Conservation (phyloP, 1,140 invertebrate genomes). For the Drosophila simulans region DNA sequence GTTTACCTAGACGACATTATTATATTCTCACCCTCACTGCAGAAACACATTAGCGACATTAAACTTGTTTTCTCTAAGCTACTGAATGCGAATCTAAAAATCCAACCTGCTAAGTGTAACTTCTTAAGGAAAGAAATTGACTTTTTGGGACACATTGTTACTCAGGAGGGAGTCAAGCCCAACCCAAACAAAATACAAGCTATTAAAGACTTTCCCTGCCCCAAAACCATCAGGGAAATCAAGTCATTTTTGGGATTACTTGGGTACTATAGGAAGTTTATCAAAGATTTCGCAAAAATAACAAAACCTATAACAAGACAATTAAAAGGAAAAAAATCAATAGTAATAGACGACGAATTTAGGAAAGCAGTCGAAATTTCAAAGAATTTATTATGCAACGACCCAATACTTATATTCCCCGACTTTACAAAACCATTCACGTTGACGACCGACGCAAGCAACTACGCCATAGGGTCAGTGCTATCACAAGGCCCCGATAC, state of each 20-base stretch:
- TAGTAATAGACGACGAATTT: conserved; percentile 14
- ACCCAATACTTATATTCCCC: conserved; percentile 5
- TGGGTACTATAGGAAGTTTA: conserved; percentile 14
- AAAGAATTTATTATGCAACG: conserved; percentile 11
- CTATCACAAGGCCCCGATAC: too few species aligned
- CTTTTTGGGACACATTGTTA: conserved; percentile 11
- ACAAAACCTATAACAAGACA: conserved; percentile 4
- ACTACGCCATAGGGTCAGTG: too few species aligned
- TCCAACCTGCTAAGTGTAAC: conserved; percentile 14
- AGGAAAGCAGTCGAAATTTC: neutral
- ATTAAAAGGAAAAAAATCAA: conserved; percentile 12
- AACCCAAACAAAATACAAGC: conserved; percentile 15
- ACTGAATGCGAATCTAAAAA: conserved; percentile 24
- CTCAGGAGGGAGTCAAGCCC: conserved; percentile 11
- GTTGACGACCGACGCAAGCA: too few species aligned
- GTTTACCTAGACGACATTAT: conserved; percentile 21
- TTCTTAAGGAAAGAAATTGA: conserved; percentile 14
- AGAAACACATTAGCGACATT: conserved; percentile 10
- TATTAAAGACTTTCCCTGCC: conserved; percentile 18
- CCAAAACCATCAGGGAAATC: conserved; percentile 13
- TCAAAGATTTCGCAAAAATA: conserved; percentile 20
- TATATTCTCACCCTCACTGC: conserved; percentile 21
- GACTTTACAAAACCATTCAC: too few species aligned
- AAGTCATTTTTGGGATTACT: conserved; percentile 2
- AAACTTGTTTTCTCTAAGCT: conserved; percentile 16